Percentiles rank a stretch among this genome's conserved stretches.
These are phyloP conservation scores for Stomatorhinus walkeri DNA, from an alignment of 2,797 vertebrate species.

Conservation along the genomic window DNA sequence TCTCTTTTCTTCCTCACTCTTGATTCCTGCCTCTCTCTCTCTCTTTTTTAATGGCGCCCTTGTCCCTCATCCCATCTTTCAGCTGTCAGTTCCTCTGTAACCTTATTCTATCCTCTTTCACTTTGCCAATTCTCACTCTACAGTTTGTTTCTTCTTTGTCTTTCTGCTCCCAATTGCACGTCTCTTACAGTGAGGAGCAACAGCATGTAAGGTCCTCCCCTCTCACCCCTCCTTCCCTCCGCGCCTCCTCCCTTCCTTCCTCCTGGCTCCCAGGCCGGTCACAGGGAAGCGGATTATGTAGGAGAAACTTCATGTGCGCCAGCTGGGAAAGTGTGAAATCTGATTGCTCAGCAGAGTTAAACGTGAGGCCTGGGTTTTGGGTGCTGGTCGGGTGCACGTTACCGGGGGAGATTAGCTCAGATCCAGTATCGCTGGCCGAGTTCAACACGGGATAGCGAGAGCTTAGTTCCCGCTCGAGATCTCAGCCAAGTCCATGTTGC, in stretches of 20 bases:
- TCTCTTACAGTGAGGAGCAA: background rate
- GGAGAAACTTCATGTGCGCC: slow-evolving; percentile 36
- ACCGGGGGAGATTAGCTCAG: slow-evolving; percentile 36
- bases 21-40: background rate
- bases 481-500: background rate
- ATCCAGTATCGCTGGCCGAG: slow-evolving; percentile 32
- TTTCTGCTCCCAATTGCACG: background rate
- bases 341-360: slow-evolving; percentile 50
- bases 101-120: background rate
- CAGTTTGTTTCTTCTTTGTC: background rate
- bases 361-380: slow-evolving; percentile 14
- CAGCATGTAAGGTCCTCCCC: background rate
- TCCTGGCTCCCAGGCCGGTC: slow-evolving; percentile 18
- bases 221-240: slow-evolving; percentile 11
- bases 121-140: background rate
- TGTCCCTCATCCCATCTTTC: background rate
- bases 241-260: slow-evolving; percentile 43
- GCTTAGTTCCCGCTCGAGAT: background rate
- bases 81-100: background rate
- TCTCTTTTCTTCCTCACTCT: background rate
- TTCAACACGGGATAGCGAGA: slow-evolving; percentile 28
- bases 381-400: slow-evolving; percentile 35
- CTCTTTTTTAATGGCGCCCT: background rate
- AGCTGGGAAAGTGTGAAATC: slow-evolving; percentile 51
- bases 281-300: slow-evolving; percentile 50